Base-by-base conservation (phyloP, 2,888 invertebrate genomes). In the Pinctada fucata region DNA sequence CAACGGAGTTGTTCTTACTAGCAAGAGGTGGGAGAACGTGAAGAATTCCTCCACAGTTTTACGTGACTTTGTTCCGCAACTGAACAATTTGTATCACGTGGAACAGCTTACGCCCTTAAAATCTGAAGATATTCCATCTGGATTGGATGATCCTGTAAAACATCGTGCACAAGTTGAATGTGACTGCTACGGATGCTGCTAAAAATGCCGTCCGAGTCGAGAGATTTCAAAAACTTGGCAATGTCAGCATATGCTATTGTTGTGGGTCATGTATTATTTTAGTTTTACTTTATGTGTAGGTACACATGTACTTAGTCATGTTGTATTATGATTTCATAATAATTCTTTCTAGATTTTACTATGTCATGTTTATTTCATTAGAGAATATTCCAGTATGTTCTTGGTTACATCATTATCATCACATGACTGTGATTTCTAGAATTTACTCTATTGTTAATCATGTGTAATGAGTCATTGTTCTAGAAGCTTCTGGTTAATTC, bases 21-120 rank as follows among this genome's bases (percentile, higher is more conserved):
- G 13, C 58, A 58, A 13, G 13, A 6, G 58, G 6, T 58, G 58
- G 58, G 58, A 13, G 13, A 58, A 58, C 13, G 13, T 58, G 8
- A 58, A 58, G 58, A 58, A 58, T 13, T 58, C 8, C 13, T 10
- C 8, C 13, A 6, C 6, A 13, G 58, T 58, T 58, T 10, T 58
- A 58, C 58, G 58, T 58, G 58, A 58, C 58, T 58, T 58, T 58
- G 58, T 58, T 10, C 58, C 58, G 13, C 58, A 58, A 58, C 58
- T 6, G 6, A 58, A 58, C 58, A 13, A 13, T 58, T 6, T 58
- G 6, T 10, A 58, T 58, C 58, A 58, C 6, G 13, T 58, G 13
- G 58, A 58, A 58, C 6, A 58, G 13, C 58, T 10, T 58, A 58
- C 13, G 13, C 58, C 6, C 6, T 58, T 58, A 6, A 58, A 58